These are phyloP conservation scores for Rhinophrynus dorsalis DNA, from an alignment of 2,797 vertebrate species.

Conservation along the genomic window DNA sequence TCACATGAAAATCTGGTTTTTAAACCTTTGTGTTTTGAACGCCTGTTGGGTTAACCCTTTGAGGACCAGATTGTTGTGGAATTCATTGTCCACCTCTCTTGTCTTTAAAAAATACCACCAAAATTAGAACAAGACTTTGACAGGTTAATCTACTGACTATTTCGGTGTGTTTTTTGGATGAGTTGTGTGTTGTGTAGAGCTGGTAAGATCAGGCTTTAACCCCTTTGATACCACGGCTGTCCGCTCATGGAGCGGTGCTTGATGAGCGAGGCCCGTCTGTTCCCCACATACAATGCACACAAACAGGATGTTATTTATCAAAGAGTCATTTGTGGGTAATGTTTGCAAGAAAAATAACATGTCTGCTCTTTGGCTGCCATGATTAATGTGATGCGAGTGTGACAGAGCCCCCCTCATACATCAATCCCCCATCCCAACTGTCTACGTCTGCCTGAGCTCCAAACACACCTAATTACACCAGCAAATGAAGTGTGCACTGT, in stretches of 20 bases:
- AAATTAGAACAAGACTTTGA: too few species aligned
- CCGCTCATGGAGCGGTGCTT: too few species aligned
- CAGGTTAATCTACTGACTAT: too few species aligned
- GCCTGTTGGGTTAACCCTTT: too few species aligned
- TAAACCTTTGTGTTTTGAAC: too few species aligned
- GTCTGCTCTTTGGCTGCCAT: conserved; percentile 63
- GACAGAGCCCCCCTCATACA: conserved; percentile 73
- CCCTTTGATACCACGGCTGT: neutral
- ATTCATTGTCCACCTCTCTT: too few species aligned
- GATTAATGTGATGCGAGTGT: conserved; percentile 80
- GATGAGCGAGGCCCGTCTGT: neutral
- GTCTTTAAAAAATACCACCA: too few species aligned
- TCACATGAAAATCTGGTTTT: too few species aligned
- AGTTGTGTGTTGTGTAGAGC: too few species aligned
- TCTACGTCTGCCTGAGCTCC: conserved; percentile 62
- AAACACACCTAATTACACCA: conserved; percentile 79
- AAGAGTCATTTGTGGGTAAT: conserved; percentile 17
- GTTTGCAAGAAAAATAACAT: conserved; percentile 62
- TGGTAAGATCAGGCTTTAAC: too few species aligned
- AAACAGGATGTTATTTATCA: conserved; percentile 8
- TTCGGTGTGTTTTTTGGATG: too few species aligned
- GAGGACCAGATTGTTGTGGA: too few species aligned
- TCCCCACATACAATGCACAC: neutral
- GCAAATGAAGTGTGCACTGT: conserved; percentile 71
- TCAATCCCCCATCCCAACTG: conserved; percentile 73